Conservation (phyloP, 2,113 vertebrate species). For the Speoplatyrhinus poulsoni region DNA sequence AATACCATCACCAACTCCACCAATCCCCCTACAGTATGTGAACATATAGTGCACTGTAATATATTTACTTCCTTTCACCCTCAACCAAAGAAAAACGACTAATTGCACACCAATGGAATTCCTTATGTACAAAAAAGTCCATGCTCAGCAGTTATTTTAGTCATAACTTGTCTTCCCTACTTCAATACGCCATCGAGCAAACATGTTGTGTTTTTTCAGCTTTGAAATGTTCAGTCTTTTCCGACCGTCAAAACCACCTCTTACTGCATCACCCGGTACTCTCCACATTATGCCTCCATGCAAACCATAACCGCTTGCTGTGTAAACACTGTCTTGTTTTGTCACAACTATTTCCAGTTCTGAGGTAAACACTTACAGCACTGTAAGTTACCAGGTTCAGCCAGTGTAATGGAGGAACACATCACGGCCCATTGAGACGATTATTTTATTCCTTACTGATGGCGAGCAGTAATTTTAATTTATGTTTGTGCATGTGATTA, state of each 20-base stretch:
- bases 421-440: constrained; percentile 42
- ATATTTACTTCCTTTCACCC: neutral
- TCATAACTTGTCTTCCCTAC: constrained; percentile 21
- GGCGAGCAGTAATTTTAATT: constrained; percentile 34
- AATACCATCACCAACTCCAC: neutral
- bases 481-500: constrained; percentile 11
- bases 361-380: constrained; percentile 24
- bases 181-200: constrained; percentile 13
- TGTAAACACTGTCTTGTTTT: constrained; percentile 37
- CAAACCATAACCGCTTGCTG: constrained; percentile 13
- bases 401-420: constrained; percentile 27
- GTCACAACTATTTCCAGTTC: constrained; percentile 16
- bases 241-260: constrained; percentile 22
- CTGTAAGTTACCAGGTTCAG: constrained; percentile 25
- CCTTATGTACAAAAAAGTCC: constrained; percentile 10
- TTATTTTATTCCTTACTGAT: constrained; percentile 45
- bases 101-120: neutral
- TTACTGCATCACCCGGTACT: neutral
- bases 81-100: neutral
- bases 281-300: constrained; percentile 13
- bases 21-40: neutral
- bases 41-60: neutral
- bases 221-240: constrained; percentile 17
- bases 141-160: constrained; percentile 26
- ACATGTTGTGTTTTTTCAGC: constrained; percentile 23